Base-by-base conservation (phyloP, 2,113 vertebrate genomes). In the Tachuris rubrigastra region DNA sequence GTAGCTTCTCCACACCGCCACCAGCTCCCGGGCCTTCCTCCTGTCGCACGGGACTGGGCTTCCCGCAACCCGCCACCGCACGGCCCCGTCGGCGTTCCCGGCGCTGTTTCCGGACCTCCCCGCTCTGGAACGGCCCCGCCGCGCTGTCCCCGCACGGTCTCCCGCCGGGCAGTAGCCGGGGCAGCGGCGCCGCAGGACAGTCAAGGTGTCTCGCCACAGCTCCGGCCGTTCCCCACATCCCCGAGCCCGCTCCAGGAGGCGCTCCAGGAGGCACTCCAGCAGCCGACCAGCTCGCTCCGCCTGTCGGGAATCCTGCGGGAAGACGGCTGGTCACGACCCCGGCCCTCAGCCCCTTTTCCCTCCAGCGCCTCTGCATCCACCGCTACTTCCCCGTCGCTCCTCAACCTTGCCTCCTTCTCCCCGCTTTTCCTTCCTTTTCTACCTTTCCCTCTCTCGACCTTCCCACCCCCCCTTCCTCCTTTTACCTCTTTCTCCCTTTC, bases 1-100 rank as follows among this genome's bases (percentile, higher is more conserved):
- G 91, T 96, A 96, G 81, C 92, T 96, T 11, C 90, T 89, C 94
- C 72, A 89, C 24, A 96, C 62, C 1, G 94, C 87, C 92, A 86
- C 25, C 77, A 95, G 49, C 90, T 95, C 90, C 42, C 14, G 58
- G 37, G 73, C 28, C 67, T 89, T 95, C 42, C 73, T 67, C 2
- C 37, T 58, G 47, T 93, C 81, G 77, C 93, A 96, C 5, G 46
- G 84, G 10, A 4, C 55, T 13, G 33, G 16, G 10, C 14, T 62
- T 16, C 28, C 11, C 5, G n/a, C 41, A 6, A 33, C 41, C 58
- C 33, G 65, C 42, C 58, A 37, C 44, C 28, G 44, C 74, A 37
- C 33, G 14, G 44, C 44, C 14, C 56, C 16, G 12, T 7, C 19
- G 44, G 35, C 10, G 37, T 22, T 35, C 12, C 69, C 24, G n/a